Conservation (phyloP, 1,140 invertebrate genomes). For the Drosophila miranda region DNA sequence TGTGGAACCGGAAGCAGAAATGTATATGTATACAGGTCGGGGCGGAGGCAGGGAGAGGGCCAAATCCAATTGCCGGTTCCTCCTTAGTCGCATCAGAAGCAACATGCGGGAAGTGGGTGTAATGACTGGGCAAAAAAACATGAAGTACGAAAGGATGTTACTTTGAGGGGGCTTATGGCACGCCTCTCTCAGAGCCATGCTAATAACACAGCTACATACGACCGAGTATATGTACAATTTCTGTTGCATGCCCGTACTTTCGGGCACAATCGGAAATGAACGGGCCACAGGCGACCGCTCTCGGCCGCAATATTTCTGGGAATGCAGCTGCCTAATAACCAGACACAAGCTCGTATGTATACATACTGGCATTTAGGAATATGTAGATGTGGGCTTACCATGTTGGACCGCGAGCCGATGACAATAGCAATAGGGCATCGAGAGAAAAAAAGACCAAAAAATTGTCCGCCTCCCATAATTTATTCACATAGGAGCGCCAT, state of each 20-base stretch:
- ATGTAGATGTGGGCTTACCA: slow-evolving; percentile 2
- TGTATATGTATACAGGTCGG: neutral
- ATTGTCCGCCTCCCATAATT: slow-evolving; percentile 56
- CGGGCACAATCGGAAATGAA: slow-evolving; percentile 37
- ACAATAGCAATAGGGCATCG: slow-evolving; percentile 50
- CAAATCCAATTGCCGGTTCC: slow-evolving; percentile 35
- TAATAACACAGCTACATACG: slow-evolving; percentile 41
- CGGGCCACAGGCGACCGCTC: slow-evolving; percentile 22
- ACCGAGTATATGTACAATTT: slow-evolving; percentile 15
- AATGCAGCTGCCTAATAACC: slow-evolving; percentile 27
- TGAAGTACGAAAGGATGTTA: slow-evolving; percentile 44
- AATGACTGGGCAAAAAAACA: slow-evolving; percentile 33
- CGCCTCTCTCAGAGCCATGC: slow-evolving; percentile 32
- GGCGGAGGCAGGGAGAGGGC: neutral
- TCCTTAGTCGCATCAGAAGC: slow-evolving; percentile 25
- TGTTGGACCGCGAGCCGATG: slow-evolving; percentile 11
- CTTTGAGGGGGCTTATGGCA: slow-evolving; percentile 40
- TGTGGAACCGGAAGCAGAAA: slow-evolving; percentile 4
- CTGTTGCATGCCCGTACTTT: slow-evolving; percentile 58
- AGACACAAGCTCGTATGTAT: slow-evolving; percentile 3
- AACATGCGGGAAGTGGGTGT: slow-evolving; percentile 6
- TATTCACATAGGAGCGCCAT: slow-evolving; percentile 54
- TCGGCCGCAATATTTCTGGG: too few relatives aligned
- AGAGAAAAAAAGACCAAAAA: slow-evolving; percentile 19
- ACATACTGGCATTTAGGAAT: neutral